Percentiles rank a stretch among this genome's conserved stretches.
Conservation (phyloP, 2,888 invertebrate species). For the Limenitis arthemis region DNA sequence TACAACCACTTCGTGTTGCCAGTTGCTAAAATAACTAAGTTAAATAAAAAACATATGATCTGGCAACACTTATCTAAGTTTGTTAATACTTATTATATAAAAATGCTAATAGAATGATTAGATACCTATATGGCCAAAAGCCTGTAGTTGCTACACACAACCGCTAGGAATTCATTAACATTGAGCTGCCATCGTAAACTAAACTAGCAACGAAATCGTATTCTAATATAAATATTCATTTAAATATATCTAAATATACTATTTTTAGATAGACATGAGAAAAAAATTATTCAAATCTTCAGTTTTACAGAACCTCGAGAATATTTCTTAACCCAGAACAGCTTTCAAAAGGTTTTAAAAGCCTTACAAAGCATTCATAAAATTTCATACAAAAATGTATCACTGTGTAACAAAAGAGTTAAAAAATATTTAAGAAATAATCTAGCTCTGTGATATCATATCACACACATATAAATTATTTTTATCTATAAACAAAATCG, state of each 20-base stretch:
- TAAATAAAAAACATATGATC: slow-evolving; percentile 1
- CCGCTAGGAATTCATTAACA: slow-evolving; percentile 25
- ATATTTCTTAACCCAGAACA: no score
- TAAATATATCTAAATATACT: not conserved
- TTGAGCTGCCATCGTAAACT: slow-evolving; percentile 35
- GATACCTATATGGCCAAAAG: slow-evolving; percentile 29
- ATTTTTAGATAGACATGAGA: no score
- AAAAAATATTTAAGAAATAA: not conserved
- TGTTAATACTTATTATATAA: slow-evolving; percentile 5
- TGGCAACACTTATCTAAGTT: slow-evolving; percentile 1
- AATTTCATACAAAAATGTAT: no score
- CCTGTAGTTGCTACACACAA: slow-evolving; percentile 31
- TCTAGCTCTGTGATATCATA: not conserved
- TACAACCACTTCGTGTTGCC: no score
- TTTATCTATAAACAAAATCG: no score
- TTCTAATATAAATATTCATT: not conserved
- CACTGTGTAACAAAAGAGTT: no score
- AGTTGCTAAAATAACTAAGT: not conserved
- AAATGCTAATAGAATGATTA: slow-evolving; percentile 29
- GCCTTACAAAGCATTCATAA: no score
- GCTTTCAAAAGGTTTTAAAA: no score
- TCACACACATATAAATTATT: slow-evolving; percentile 3
- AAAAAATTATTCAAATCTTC: no score
- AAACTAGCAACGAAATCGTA: slow-evolving; percentile 11
- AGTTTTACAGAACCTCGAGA: no score